Evolutionary conservation across 2,113 vertebrate species (phyloP), one percentile per base, ranked within the genome.

Genomic region (Microcebus jonahi): DNA sequence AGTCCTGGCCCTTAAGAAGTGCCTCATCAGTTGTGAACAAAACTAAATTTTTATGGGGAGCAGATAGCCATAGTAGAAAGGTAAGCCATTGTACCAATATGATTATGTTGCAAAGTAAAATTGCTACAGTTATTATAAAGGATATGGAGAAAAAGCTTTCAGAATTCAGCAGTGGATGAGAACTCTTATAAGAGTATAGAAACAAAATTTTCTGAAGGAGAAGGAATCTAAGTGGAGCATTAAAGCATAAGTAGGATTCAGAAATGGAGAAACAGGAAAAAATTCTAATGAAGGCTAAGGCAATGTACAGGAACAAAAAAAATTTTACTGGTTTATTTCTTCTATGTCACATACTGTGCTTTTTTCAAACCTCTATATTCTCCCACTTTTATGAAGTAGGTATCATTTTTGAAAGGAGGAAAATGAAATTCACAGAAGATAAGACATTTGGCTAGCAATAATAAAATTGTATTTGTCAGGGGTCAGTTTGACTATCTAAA

Each of bases 21-120:
- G 3, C 20, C 27, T 15, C 31, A 57, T 94, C 42, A 94, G 68
- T 90, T 94, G 10, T 93, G n/a, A 93, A 86, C 17, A 53, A 70
- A 86, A 27, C 7, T 81, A 7, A 31, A 65, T 95, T 96, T 83
- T 97, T 45, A 39, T 42, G 29, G 91, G 20, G 10, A 34, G 0
- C 6, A 31, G n/a, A 59, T 53, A 88, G 27, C 21, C 14, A 91
- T 45, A 73, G 15, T 53, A 65, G 17, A n/a, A n/a, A 4, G 6
- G 1, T 23, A 48, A 88, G 12, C 59, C 0, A 25, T 71, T 57
- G 21, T 76, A 27, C 12, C 6, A 73, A 50, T 91, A n/a, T 83
- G 21, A 85, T 63, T 76, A 2, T 73, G 75, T 70, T 53, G 79
- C 18, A 82, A 85, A 81, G 45, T 90, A 76, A 90, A 94, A 53